Percentiles rank a stretch among this genome's conserved stretches.
These are phyloP conservation scores for Argyrosomus japonicus DNA, from an alignment of 2,113 vertebrate genomes.

Conservation along the genomic window DNA sequence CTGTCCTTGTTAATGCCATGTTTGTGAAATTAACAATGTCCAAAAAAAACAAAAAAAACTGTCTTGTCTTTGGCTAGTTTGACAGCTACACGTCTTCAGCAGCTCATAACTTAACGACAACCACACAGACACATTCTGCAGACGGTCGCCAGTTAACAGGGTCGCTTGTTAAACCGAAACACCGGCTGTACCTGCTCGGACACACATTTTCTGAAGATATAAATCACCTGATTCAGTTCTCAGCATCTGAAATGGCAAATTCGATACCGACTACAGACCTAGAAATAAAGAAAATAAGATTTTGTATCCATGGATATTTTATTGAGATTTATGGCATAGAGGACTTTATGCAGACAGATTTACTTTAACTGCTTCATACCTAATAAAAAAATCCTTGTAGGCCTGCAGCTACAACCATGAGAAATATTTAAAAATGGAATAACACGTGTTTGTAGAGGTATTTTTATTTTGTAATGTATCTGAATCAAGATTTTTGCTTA, in stretches of 20 bases:
- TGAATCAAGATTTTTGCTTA: conserved; percentile 13
- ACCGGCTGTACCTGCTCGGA: too few species aligned
- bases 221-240: background rate
- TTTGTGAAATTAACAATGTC: too few species aligned
- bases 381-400: background rate
- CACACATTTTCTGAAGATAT: background rate
- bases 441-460: background rate
- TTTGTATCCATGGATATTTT: background rate
- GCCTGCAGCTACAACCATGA: background rate
- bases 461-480: background rate
- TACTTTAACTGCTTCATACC: background rate
- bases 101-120: too few species aligned
- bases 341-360: background rate
- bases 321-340: conserved; percentile 16
- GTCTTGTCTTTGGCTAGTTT: too few species aligned
- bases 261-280: background rate
- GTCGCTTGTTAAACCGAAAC: too few species aligned
- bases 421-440: background rate
- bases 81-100: too few species aligned
- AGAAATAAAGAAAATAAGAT: background rate
- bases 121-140: too few species aligned
- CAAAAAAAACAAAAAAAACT: too few species aligned
- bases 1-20: too few species aligned
- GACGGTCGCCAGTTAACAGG: too few species aligned
- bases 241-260: background rate